These are phyloP conservation scores for Vandiemenella viatica DNA, from an alignment of 2,888 invertebrate species.

Conservation along the genomic window DNA sequence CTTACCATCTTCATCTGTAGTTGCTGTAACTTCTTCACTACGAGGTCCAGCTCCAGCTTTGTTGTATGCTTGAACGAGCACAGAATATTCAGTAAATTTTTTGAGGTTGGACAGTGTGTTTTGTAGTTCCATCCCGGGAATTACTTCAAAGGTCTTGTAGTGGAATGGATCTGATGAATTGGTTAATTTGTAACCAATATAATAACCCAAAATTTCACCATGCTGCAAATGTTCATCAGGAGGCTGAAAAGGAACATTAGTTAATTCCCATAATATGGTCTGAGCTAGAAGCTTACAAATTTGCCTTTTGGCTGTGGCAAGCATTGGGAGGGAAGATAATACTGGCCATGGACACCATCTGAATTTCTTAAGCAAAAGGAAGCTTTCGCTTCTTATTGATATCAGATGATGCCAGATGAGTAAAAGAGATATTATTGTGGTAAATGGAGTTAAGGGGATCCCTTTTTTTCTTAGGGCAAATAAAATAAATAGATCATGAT, in stretches of 20 bases:
- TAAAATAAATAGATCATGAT: no score
- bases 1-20: slow-evolving; percentile 22
- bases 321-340: no score
- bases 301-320: no score
- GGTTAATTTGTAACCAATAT: slow-evolving; percentile 25
- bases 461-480: no score
- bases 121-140: slow-evolving; percentile 15
- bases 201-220: slow-evolving; percentile 28
- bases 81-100: slow-evolving; percentile 32
- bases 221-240: slow-evolving; percentile 25
- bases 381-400: no score
- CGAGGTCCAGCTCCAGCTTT: slow-evolving; percentile 20
- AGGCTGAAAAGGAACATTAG: slow-evolving; percentile 21
- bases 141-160: slow-evolving; percentile 10
- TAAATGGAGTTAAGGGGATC: no score
- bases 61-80: slow-evolving; percentile 21
- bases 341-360: no score
- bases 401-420: no score
- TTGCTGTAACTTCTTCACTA: slow-evolving; percentile 16
- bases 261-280: no score
- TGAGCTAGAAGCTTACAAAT: no score
- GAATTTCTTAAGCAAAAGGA: no score
- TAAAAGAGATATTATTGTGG: no score
- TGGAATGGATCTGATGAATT: slow-evolving; percentile 12
- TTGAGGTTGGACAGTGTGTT: slow-evolving; percentile 28